A percentile compares a stretch with the other conserved stretches of the same genome.
Evolutionary conservation across 2,113 vertebrate genomes (phyloP).

Genomic region (Takifugu bimaculatus): DNA sequence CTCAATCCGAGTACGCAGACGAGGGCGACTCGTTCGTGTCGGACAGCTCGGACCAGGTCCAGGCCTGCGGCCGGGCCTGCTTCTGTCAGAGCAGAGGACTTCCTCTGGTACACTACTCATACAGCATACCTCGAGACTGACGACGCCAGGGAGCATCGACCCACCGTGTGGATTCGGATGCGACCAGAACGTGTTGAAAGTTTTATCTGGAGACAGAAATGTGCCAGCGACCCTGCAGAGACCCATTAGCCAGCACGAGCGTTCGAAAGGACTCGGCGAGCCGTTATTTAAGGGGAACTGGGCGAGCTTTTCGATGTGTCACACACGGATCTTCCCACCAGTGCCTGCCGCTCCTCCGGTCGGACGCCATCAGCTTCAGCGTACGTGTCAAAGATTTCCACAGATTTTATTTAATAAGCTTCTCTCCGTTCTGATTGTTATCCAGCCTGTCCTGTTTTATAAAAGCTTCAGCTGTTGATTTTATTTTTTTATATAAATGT

Average conservation of each 20-base stretch:
- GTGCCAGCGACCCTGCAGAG: conserved; percentile 54
- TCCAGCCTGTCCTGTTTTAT: conserved; percentile 25
- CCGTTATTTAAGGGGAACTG: conserved; percentile 74
- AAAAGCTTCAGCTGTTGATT: conserved; percentile 42
- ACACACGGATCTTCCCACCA: conserved; percentile 34
- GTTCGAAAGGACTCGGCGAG: conserved; percentile 48
- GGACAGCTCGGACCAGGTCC: conserved; percentile 95
- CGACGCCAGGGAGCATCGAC: conserved; percentile 8
- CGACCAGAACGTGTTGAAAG: conserved; percentile 22
- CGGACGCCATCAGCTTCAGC: conserved; percentile 19
- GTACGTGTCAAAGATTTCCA: conserved; percentile 45
- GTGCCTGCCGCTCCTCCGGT: conserved; percentile 57
- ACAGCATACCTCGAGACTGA: conserved; percentile 83
- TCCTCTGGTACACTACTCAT: conserved; percentile 88
- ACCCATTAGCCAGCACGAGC: conserved; percentile 80
- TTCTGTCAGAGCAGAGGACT: conserved; percentile 95
- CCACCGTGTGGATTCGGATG: conserved; percentile 44
- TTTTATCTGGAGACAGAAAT: conserved; percentile 42
- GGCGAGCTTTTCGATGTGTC: conserved; percentile 55
- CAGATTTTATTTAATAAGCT: conserved; percentile 48
- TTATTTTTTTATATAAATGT: conserved; percentile 53
- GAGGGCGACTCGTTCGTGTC: conserved; percentile 96
- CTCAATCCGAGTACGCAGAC: conserved; percentile 90
- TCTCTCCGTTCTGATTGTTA: conserved; percentile 33
- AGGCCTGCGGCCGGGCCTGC: conserved; percentile 91